Base-by-base conservation (phyloP, 2,113 vertebrate genomes). In the Lepus europaeus region DNA sequence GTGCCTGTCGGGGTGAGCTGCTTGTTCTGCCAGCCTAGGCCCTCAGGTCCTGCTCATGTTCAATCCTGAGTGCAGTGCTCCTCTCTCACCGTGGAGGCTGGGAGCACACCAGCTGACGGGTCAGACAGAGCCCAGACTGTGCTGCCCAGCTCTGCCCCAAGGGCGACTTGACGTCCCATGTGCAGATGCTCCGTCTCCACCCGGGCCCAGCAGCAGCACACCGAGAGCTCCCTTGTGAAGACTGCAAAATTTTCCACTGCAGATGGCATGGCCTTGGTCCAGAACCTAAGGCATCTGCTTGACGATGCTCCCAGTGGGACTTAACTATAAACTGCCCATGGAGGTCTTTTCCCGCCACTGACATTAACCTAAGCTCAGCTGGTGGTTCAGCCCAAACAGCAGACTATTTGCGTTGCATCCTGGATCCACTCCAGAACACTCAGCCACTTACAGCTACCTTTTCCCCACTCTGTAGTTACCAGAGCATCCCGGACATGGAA, bases 31-130 rank as follows among this genome's bases (percentile, higher is more conserved):
- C 68, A 39, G 9, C 33, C 2, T 49, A 23, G 36, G 31, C 33
- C 68, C 36, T n/a, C n/a, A 4, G 23, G 31, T 31, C 51, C 31
- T 79, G 10, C 51, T 76, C 69, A 53, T 20, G 17, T 20, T 33
- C 53, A 5, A 7, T 74, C 29, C 2, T 0, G 0, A 61, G 36
- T 27, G 20, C 16, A 4, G 5, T 5, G 31, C 16, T 33, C 76
- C 16, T 19, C 1, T 39, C 77, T n/a, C 45, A 17, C 53, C n/a
- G 3, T 17, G 31, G 22, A 29, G 69, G 39, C 27, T 45, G 10
- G 23, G 27, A 31, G 53, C 53, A 1, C 70, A 11, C 29, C 0
- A 59, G 2, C 45, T 83, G 27, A 29, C 31, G 51, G 8, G 49
- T 76, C 36, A 61, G 56, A 27, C 11, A 69, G 36, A 49, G 73